A percentile compares a stretch with the other conserved stretches of the same genome.
phyloP scores from a whole-genome alignment of 92 coral and sea anemone species.

The Porites lobata region DNA sequence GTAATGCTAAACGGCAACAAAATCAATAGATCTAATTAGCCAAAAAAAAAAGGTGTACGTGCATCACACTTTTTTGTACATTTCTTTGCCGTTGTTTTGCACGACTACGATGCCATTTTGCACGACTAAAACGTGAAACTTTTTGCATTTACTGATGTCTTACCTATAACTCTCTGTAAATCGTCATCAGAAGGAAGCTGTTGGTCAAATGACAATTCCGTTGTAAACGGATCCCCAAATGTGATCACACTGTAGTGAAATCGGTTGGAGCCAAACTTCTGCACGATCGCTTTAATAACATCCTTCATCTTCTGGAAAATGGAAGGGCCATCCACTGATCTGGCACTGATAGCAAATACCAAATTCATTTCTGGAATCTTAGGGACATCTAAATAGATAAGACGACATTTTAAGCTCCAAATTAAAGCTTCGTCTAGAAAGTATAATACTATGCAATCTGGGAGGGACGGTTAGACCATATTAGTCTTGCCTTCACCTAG shows the following conservation, averaged over 20 bases:
- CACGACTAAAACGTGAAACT: neutral
- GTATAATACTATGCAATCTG: too few species aligned
- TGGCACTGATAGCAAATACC: slow-evolving; percentile 80
- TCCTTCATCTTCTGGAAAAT: slow-evolving; percentile 85
- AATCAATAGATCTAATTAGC: too few species aligned
- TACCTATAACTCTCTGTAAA: slow-evolving; percentile 45
- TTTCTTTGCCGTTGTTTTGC: too few species aligned
- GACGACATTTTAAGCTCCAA: neutral
- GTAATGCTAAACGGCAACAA: too few species aligned
- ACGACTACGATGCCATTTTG: too few species aligned
- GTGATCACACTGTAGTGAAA: slow-evolving; percentile 78
- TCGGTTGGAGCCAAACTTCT: slow-evolving; percentile 70
- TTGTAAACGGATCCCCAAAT: slow-evolving; percentile 64
- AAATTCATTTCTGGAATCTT: slow-evolving; percentile 69
- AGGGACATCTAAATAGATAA: slow-evolving; percentile 30
- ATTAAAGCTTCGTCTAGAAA: too few species aligned
- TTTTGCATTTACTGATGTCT: neutral
- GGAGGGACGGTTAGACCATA: too few species aligned
- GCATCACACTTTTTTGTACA: too few species aligned
- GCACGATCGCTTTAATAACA: slow-evolving; percentile 67
- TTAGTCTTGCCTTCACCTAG: too few species aligned
- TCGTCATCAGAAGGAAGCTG: slow-evolving; percentile 44
- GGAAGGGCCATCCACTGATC: slow-evolving; percentile 49
- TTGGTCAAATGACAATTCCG: slow-evolving; percentile 56
- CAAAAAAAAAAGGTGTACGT: too few species aligned